Percentiles rank a stretch among this genome's conserved stretches.
Evolutionary conservation across 2,113 vertebrate genomes (phyloP).

Genomic region (Sula dactylatra): DNA sequence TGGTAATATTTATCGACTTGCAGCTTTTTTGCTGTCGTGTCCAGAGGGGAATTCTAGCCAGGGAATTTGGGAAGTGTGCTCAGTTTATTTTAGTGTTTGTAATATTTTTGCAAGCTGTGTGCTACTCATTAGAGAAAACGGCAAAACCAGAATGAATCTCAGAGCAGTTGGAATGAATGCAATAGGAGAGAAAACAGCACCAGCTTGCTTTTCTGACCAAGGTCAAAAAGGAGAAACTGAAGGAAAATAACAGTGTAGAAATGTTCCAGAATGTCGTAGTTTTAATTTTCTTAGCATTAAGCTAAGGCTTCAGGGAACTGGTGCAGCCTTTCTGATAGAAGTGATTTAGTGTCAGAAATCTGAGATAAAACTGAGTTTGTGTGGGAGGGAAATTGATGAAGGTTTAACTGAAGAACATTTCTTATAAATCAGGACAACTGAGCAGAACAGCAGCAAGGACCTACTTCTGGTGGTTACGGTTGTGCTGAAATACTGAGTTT

Average conservation of each 20-base stretch:
- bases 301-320: not conserved
- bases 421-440: not conserved
- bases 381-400: constrained; percentile 24
- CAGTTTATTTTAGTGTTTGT: not conserved
- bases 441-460: not conserved
- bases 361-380: constrained; percentile 17
- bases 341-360: constrained; percentile 34
- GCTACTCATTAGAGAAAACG: not conserved
- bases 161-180: not conserved
- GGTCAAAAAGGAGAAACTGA: not conserved
- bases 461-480: not conserved
- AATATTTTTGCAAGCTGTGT: not conserved
- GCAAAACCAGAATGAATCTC: not conserved
- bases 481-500: not conserved
- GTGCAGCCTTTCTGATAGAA: not conserved
- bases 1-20: not conserved
- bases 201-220: not conserved
- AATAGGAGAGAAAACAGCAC: not conserved
- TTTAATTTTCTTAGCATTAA: constrained; percentile 27
- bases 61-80: not conserved
- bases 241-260: not conserved
- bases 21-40: not conserved
- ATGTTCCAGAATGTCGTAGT: not conserved
- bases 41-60: not conserved
- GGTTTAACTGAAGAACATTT: not conserved